Evolutionary conservation across 2,888 invertebrate genomes (phyloP), one percentile per base, ranked within the genome.

Genomic region (Monoplex corrugatus): DNA sequence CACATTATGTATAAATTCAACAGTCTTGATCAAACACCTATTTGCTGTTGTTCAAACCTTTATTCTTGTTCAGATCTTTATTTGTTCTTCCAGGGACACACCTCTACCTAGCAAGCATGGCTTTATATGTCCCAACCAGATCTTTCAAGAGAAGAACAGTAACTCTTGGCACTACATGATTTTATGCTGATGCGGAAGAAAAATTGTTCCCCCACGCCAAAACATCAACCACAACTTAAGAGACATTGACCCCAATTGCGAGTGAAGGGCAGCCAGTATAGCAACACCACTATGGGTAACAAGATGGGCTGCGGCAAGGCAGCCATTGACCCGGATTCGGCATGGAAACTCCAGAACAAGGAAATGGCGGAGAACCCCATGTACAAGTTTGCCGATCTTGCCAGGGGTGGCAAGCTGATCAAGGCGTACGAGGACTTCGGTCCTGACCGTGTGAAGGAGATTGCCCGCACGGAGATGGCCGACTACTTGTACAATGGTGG

Each of bases 281-380:
- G 43, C 8, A 83, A 32, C n/a, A 32, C 10, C 87, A 90, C 13
- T 5, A 90, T 90, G 90, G 93, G 94, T 92, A 93, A 90, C 92
- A 93, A 90, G 87, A 91, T 75, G 23, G 43, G 63, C 23, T 90
- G 92, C 23, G 88, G 90, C 43, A 85, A 89, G 13, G 82, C 90
- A 16, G 87, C 91, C 23, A 90, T 63, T 16, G 95, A 95, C 82
- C 93, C 94, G 0, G 95, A 95, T 85, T 93, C 94, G 6, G 95
- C 94, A 45, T 96, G 95, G 95, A 95, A 95, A 90, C 93, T 93
- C 43, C 95, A 96, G 91, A 95, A 95, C 92, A 93, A 93, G 85
- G 95, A 95, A 78, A 92, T 94, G 88, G 93, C 92, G 45, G 91
- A 92, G 16, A 95, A 96, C 89, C 95, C 94, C 0, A 91, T 95